Conservation (phyloP, 2,888 invertebrate species). For the Mythimna impura region DNA sequence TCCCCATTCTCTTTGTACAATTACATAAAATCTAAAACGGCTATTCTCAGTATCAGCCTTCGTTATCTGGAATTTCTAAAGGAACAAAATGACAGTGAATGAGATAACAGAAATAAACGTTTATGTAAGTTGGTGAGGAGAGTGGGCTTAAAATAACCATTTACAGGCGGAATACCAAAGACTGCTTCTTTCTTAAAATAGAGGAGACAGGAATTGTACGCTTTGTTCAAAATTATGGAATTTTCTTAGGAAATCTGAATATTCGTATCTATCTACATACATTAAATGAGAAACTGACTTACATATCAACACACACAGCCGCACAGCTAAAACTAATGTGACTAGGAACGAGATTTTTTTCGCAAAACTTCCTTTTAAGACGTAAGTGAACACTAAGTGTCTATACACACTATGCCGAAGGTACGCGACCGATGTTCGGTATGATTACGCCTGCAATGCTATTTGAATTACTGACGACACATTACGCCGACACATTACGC, state of each 20-base stretch:
- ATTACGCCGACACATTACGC: too few species aligned
- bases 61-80: constrained; percentile 36
- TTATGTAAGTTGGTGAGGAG: constrained; percentile 22
- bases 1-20: constrained; percentile 3
- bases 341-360: too few species aligned
- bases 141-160: constrained; percentile 8
- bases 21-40: constrained; percentile 36
- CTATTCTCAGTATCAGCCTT: constrained; percentile 11
- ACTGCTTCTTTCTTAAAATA: neutral
- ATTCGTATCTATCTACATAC: too few species aligned
- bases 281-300: too few species aligned
- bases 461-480: too few species aligned
- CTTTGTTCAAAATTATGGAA: neutral
- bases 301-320: too few species aligned
- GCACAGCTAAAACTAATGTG: too few species aligned
- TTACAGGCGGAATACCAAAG: constrained; percentile 2
- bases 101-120: constrained; percentile 37
- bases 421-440: too few species aligned
- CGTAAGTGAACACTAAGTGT: too few species aligned
- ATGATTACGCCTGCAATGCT: too few species aligned
- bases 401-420: too few species aligned
- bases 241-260: neutral
- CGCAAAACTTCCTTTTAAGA: too few species aligned
- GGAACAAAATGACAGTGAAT: constrained; percentile 18
- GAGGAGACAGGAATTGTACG: neutral